Base-by-base conservation (phyloP, 2,888 invertebrate species). In the Dilophus febrilis region DNA sequence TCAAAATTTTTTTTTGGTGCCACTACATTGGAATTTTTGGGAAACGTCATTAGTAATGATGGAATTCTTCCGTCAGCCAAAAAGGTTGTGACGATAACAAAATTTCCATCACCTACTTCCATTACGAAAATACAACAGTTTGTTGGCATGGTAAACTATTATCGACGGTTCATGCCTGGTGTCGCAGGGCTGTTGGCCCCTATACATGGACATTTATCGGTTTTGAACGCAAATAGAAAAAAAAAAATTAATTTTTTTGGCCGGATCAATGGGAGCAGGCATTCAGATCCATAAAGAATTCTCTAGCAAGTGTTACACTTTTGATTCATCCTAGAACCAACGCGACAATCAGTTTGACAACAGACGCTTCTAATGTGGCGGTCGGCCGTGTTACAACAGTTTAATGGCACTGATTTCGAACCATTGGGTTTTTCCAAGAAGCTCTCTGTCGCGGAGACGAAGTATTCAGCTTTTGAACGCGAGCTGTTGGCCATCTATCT, bases 401-500 rank as follows among this genome's bases (percentile, higher is more conserved):
- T n/a, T n/a, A n/a, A n/a, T n/a, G n/a, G n/a, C n/a, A n/a, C n/a
- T n/a, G n/a, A n/a, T n/a, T n/a, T n/a, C n/a, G n/a, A n/a, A n/a
- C n/a, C n/a, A n/a, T n/a, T n/a, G n/a, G n/a, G n/a, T n/a, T n/a
- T n/a, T n/a, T n/a, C n/a, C 27, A 27, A 11, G 7, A 27, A n/a
- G n/a, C n/a, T n/a, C n/a, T n/a, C n/a, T n/a, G n/a, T n/a, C n/a
- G n/a, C n/a, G n/a, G n/a, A n/a, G n/a, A n/a, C n/a, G n/a, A n/a
- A n/a, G n/a, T n/a, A n/a, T n/a, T n/a, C n/a, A n/a, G n/a, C n/a
- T n/a, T n/a, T n/a, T n/a, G n/a, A n/a, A n/a, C n/a, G 4, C 13
- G 37, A 30, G 4, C 29, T 30, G 7, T 19, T 8, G 27, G 43
- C 43, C 17, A 45, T 40, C 29, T 34, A 32, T 2, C 42, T 40